Evolutionary conservation across 2,888 invertebrate species (phyloP), one percentile per base, ranked within the genome.

Genomic region (Cheilosia urbana): DNA sequence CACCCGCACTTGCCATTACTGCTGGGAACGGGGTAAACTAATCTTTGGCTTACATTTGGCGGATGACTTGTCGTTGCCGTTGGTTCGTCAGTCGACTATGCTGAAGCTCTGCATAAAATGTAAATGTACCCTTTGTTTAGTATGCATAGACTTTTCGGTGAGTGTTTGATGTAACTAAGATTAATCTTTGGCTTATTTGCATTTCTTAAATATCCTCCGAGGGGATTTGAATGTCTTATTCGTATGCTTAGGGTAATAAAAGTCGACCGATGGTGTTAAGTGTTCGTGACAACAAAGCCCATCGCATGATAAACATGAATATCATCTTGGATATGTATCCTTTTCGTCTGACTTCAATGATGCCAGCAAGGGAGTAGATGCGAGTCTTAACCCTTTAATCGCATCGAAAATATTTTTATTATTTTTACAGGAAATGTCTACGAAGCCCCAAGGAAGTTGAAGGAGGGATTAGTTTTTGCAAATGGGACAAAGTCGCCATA

Each of bases 151-250:
- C 76, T 85, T 85, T 85, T 81, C 76, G 76, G 85, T 72, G 85
- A 85, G 81, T 85, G 85, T 85, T 85, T 85, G 85, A 85, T 85
- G 85, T 85, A 76, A 85, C 81, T 81, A 76, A 85, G 85, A 85
- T 85, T 85, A 85, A 85, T 85, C 85, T 85, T 72, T 76, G 68
- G 81, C 85, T 85, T 85, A 85, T 85, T 85, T 85, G 85, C 85
- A 85, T 85, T 85, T 85, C 85, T 85, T 85, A 85, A 85, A 81
- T 85, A 85, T 81, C 47, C 84, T 77, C 81, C 81, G 60, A 81
- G 76, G 84, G 85, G 81, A 85, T 81, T 85, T 77, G 53, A 85
- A 77, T 85, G 85, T 85, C 85, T 85, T 85, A 77, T 81, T 81
- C 81, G 81, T 85, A 81, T 85, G 85, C 81, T 85, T 66, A 55